Evolutionary conservation across 2,797 vertebrate species (phyloP), one percentile per base, ranked within the genome.

Genomic region (Enteromius viviparus): DNA sequence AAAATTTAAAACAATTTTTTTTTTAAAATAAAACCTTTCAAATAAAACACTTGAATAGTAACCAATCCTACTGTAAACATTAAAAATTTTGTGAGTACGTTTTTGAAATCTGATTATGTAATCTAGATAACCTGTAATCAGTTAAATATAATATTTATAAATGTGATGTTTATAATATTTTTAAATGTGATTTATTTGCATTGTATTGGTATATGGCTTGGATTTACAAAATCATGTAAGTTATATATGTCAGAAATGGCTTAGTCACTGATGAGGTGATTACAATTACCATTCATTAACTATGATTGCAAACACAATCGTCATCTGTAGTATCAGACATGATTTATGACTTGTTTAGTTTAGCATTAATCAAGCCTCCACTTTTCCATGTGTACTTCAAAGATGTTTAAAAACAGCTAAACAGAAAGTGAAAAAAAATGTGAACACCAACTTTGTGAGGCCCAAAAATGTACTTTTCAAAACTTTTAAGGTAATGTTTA

Each of bases 311-410:
- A 60, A 76, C 53, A 62, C 14, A 29, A 60, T 62, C 55, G 12
- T 62, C n/a, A 76, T 62, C 53, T n/a, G 3, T n/a, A 45, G 55
- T 29, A 76, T 76, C 75, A 62, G 34, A 60, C 34, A 26, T 29
- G 55, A 62, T 45, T 76, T n/a, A 76, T 76, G 12, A 29, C 15
- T 76, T 76, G 75, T 62, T 76, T 60, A 62, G 75, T 34, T 62
- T 40, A 42, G 1, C 1, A 12, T 60, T 62, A 62, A 42, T 45
- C 75, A 62, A 60, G n/a, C n/a, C 37, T 45, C 8, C 0, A 23
- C 34, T 42, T 76, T 40, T 75, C 11, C 21, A 58, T 19, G 53
- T 1, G 8, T 62, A 29, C 55, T 75, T 6, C 32, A 58, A 19
- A 58, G 47, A 51, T n/a, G 6, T 23, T 70, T 70, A 1, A 37